Conservation (phyloP, 2,113 vertebrate genomes). For the Odontophorus gujanensis region DNA sequence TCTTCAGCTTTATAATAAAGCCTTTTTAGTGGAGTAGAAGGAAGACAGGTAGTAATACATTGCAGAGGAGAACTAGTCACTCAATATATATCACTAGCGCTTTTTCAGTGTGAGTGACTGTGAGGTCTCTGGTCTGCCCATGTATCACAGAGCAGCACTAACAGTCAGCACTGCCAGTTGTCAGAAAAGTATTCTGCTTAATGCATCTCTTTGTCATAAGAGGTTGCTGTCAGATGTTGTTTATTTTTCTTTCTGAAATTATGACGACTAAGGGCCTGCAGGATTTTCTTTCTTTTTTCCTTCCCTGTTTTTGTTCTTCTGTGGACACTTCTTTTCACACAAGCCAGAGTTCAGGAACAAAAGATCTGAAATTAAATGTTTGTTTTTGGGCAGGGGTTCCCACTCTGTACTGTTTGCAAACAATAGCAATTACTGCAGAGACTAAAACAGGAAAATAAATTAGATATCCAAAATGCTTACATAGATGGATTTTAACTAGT, state of each 20-base stretch:
- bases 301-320: too few relatives aligned
- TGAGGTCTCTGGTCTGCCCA: neutral
- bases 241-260: neutral
- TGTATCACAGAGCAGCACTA: too few relatives aligned
- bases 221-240: neutral
- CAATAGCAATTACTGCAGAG: neutral
- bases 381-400: neutral
- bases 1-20: neutral
- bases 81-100: neutral
- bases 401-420: neutral
- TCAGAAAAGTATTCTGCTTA: neutral
- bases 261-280: neutral
- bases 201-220: neutral
- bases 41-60: neutral
- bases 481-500: neutral
- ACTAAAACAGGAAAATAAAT: neutral
- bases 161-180: accelerated
- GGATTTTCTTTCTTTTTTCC: neutral
- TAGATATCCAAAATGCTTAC: neutral
- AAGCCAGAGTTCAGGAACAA: neutral
- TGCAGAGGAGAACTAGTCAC: neutral
- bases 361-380: neutral
- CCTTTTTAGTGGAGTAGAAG: neutral
- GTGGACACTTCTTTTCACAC: neutral
- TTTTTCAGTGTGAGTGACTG: neutral